A percentile compares a stretch with the other conserved stretches of the same genome.
Conservation (phyloP, 2,888 invertebrate species). For the Eilema sororculum region DNA sequence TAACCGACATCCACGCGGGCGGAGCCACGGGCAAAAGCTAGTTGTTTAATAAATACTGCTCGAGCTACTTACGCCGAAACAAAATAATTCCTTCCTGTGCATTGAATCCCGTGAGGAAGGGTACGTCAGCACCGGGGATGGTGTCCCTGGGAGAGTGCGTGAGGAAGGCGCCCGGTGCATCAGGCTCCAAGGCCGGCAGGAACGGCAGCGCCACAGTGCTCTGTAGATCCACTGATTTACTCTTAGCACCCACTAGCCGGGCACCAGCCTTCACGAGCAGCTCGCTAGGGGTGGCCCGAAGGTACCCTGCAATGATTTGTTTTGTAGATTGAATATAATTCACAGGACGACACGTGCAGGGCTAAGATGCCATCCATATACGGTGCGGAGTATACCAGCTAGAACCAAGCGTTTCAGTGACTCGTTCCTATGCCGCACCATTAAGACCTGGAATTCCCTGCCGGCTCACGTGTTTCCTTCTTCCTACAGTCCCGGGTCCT, state of each 20-base stretch:
- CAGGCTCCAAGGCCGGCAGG: slow-evolving; percentile 85
- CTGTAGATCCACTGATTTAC: slow-evolving; percentile 78
- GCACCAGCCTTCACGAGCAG: slow-evolving; percentile 87
- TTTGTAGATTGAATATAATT: not conserved
- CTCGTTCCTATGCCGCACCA: no score
- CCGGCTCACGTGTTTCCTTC: no score
- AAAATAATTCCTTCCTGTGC: slow-evolving; percentile 89
- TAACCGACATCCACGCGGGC: no score
- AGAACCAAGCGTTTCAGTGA: no score
- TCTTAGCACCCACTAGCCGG: slow-evolving; percentile 79
- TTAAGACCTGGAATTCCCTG: no score
- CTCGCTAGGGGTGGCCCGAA: slow-evolving; percentile 87
- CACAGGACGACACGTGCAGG: no score
- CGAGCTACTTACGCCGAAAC: slow-evolving; percentile 86
- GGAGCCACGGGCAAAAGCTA: no score
- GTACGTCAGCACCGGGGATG: slow-evolving; percentile 85
- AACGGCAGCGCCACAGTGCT: slow-evolving; percentile 88
- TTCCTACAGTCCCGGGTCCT: no score
- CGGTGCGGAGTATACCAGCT: no score
- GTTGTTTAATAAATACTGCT: no score
- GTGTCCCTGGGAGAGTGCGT: slow-evolving; percentile 81
- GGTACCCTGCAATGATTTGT: slow-evolving; percentile 71
- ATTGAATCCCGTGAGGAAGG: slow-evolving; percentile 89
- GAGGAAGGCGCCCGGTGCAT: slow-evolving; percentile 81
- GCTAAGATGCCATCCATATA: no score